Base-by-base conservation (phyloP, 2,797 vertebrate species). In the Lophotriccus pileatus region DNA sequence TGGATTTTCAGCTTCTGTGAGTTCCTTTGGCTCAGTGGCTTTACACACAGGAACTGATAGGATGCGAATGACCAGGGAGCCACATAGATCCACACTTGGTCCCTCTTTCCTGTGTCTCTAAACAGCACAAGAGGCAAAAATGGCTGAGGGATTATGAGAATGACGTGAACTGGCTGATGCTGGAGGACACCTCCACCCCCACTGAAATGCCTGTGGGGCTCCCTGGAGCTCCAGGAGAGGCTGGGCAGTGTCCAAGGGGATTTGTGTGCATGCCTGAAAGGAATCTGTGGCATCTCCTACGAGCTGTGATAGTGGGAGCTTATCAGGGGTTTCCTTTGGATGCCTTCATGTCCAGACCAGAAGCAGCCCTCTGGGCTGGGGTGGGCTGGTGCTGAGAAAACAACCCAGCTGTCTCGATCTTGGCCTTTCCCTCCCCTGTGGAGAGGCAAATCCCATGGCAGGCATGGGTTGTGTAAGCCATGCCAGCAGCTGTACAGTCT, bases 221-320 rank as follows among this genome's bases (percentile, higher is more conserved):
- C 9, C 37, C 28, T 78, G 36, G 25, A 44, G 37, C 28, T 11
- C 28, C 25, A 30, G 63, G 9, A 70, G 36, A 62, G 36, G 24
- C 79, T 89, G 64, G 28, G 9, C 50, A 87, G 52, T 21, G 2
- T 95, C 44, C 8, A 3, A 83, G 10, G 39, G 49, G 76, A 89
- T 94, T 80, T 91, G 56, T 12, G 10, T 16, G 7, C 5, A 6
- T 36, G 77, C 50, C 82, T 87, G n/a, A 32, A 66, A 96, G 39
- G 94, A 96, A 96, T 96, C 58, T 75, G n/a, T 59, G 89, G 91
- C 62, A 93, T 85, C 68, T 93, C 27, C 63, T 70, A 59, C 13
- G 1, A 1, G 6, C 64, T 1, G 13, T 0, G 68, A 91, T 85
- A 91, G 75, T 1, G 0, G 34, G 49, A 91, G 49, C 64, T 95